phyloP scores from a whole-genome alignment of 64 coral and sea anemone species.

The Hydrozoanthus tunicans region DNA sequence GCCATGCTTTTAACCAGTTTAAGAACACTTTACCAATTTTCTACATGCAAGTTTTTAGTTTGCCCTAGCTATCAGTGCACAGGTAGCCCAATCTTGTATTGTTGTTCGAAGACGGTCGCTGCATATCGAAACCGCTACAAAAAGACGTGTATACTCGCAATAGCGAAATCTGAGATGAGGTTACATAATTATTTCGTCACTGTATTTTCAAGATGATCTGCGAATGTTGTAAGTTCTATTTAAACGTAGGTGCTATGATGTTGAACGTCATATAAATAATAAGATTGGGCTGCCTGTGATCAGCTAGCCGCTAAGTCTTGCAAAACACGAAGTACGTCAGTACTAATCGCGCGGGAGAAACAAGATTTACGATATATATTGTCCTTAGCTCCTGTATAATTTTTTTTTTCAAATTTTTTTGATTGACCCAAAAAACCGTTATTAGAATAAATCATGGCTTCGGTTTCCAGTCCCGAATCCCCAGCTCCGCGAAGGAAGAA shows the following conservation, averaged over 20 bases:
- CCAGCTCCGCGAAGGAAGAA: conserved; percentile 42
- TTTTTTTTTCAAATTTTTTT: not conserved
- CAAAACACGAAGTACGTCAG: not conserved
- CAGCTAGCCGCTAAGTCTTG: not conserved
- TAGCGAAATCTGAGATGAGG: too few species aligned
- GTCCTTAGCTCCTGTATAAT: too few species aligned
- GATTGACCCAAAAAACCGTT: not conserved
- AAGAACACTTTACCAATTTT: not conserved
- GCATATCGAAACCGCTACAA: too few species aligned
- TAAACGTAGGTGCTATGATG: too few species aligned
- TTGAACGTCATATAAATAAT: too few species aligned
- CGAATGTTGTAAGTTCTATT: too few species aligned
- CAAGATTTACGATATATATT: too few species aligned
- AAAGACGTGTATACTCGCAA: too few species aligned
- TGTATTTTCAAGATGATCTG: too few species aligned
- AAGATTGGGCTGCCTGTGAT: too few species aligned
- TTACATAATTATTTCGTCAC: too few species aligned
- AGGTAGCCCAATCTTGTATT: not conserved
- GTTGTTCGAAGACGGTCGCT: not conserved
- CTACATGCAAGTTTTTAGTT: not conserved
- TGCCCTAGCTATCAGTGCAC: not conserved
- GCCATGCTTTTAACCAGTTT: conserved; percentile 12
- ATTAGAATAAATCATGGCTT: conserved; percentile 2
- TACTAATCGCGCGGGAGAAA: conserved; percentile 1
- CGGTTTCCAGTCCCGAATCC: conserved; percentile 69